phyloP scores from a whole-genome alignment of 2,888 invertebrate species.

The Elaeidobius kamerunicus region DNA sequence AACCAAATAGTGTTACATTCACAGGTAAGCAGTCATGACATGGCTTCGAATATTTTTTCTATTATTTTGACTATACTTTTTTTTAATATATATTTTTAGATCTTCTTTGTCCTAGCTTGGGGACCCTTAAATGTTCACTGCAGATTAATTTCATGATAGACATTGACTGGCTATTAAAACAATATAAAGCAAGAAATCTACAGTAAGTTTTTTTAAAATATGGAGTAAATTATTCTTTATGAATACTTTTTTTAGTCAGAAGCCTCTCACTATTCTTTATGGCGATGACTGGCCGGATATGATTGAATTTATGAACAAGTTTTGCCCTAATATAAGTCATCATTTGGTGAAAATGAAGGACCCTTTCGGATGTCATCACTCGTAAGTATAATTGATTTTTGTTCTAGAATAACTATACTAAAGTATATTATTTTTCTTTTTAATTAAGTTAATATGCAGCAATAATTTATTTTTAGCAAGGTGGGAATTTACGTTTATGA shows the following conservation, averaged over 20 bases:
- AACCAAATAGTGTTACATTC: conserved; percentile 67
- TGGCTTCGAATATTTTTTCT: no score
- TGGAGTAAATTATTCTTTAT: not conserved
- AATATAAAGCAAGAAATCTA: conserved; percentile 76
- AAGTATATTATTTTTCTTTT: no score
- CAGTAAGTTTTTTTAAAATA: conserved; percentile 51
- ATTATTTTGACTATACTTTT: no score
- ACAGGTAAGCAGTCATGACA: conserved; percentile 51
- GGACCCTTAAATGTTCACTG: conserved; percentile 68
- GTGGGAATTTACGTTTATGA: conserved; percentile 83
- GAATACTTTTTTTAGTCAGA: conserved; percentile 53
- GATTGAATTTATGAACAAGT: conserved; percentile 53
- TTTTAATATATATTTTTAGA: conserved; percentile 62
- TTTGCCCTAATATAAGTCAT: conserved; percentile 61
- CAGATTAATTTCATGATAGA: conserved; percentile 95
- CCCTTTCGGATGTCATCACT: conserved; percentile 84
- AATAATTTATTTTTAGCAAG: conserved; percentile 59
- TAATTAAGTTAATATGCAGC: no score
- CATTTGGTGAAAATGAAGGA: conserved; percentile 70
- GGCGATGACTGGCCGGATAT: conserved; percentile 61
- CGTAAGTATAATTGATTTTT: conserved; percentile 54
- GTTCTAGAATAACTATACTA: no score
- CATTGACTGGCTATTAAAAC: conserved; percentile 81
- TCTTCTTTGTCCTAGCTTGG: conserved; percentile 74
- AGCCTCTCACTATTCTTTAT: conserved; percentile 72